These are phyloP conservation scores for Drosophila auraria DNA, from an alignment of 1,140 invertebrate species.

Conservation along the genomic window DNA sequence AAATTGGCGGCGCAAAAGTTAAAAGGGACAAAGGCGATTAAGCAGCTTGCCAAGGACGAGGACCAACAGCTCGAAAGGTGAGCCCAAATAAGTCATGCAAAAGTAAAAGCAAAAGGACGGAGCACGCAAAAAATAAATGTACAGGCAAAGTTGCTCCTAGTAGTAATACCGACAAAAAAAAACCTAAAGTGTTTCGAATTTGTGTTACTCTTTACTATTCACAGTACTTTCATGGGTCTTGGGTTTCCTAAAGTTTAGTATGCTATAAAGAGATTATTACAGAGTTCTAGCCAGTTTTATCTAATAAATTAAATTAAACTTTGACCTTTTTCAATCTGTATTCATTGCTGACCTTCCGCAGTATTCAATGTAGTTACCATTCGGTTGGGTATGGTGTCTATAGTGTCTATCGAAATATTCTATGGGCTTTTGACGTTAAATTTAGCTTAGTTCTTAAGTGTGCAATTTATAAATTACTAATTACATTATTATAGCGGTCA, in stretches of 20 bases:
- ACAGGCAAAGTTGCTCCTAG: constrained; percentile 55
- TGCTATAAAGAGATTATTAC: too few species aligned
- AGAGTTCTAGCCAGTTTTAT: too few species aligned
- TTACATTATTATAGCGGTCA: background rate
- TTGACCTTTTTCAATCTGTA: background rate
- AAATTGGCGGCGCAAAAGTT: constrained; percentile 80
- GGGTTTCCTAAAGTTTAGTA: background rate
- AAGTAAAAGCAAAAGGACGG: constrained; percentile 45
- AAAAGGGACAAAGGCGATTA: constrained; percentile 81
- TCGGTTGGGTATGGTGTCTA: background rate
- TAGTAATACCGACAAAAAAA: constrained; percentile 26
- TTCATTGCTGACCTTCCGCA: background rate
- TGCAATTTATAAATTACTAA: background rate
- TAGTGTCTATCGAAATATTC: too few species aligned
- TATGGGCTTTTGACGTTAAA: too few species aligned
- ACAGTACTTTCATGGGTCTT: background rate
- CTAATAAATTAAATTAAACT: background rate
- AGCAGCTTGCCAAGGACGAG: constrained; percentile 61
- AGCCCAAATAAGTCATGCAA: constrained; percentile 80
- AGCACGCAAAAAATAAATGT: constrained; percentile 44
- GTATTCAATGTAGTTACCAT: background rate
- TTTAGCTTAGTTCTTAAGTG: background rate
- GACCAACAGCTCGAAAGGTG: constrained; percentile 64
- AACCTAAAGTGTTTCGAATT: background rate
- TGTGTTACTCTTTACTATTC: background rate